Base-by-base conservation (phyloP, 2,113 vertebrate genomes). In the Tragelaphus buxtoni region DNA sequence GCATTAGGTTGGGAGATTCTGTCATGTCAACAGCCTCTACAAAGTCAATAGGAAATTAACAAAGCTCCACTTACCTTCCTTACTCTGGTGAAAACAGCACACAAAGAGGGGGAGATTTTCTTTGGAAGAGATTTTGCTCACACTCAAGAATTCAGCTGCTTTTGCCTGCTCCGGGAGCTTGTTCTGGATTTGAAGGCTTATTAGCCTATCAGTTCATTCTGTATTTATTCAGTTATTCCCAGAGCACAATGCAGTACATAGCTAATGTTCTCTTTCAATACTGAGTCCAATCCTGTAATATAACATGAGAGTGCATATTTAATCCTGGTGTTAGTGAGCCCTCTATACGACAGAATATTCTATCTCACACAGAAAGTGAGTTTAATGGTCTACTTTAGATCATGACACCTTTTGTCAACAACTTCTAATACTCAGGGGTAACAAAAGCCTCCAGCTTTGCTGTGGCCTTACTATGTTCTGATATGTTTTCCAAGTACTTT, bases 1-100 rank as follows among this genome's bases (percentile, higher is more conserved):
- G 9, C 16, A 3, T 83, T 56, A 56, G 3, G 35, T 83, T 17
- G 26, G 55, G 55, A 58, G 20, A 77, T 26, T 77, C 87, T 58
- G 51, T 61, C 53, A 22, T 13, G 65, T 49, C 84, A 76, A 39
- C 30, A 49, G 30, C 63, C 12, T 72, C 79, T 39, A 96, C 45
- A 47, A 96, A 96, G 30, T 49, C 85, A 55, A 32, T 18, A 9
- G 49, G 26, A 45, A 51, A 86, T 51, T 56, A 42, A 20, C 1
- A 30, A 76, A 30, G 6, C 0, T 26, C 58, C 35, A 3, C 81
- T 47, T 45, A 77, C 72, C 55, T 90, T 28, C 69, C 4, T 53
- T 2, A 2, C 28, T 24, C 61, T 4, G 0, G 22, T 30, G 82
- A 13, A 4, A 7, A 1, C 1, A 18, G 30, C 0, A 7, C 4